Conservation (phyloP, 2,888 invertebrate species). For the Agriotes lineatus region DNA sequence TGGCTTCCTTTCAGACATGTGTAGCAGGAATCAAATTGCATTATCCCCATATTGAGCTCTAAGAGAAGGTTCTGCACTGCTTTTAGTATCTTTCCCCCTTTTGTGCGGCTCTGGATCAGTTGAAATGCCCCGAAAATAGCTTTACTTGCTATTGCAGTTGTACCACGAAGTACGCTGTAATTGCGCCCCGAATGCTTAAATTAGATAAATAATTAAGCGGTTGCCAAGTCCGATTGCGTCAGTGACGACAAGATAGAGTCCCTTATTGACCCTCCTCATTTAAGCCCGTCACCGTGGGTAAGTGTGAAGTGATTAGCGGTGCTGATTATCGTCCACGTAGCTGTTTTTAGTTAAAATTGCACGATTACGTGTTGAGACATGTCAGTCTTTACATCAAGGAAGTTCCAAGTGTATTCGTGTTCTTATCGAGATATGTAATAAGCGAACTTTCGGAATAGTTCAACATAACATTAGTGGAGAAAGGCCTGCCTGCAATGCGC, state of each 20-base stretch:
- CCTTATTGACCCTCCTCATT: neutral
- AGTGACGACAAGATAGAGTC: conserved; percentile 3
- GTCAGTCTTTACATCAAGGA: neutral
- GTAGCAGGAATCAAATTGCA: conserved; percentile 53
- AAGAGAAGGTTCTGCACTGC: conserved; percentile 49
- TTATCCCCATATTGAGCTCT: conserved; percentile 47
- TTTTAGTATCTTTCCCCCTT: conserved; percentile 47
- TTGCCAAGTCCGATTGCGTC: neutral
- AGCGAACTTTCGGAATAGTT: conserved; percentile 47
- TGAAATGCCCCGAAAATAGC: conserved; percentile 32
- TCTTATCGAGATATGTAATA: conserved; percentile 49
- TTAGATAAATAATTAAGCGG: conserved; percentile 23
- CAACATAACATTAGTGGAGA: conserved; percentile 42
- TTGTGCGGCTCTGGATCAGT: conserved; percentile 32
- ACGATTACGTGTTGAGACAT: too few species aligned
- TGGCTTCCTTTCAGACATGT: conserved; percentile 46
- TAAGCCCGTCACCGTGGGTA: neutral
- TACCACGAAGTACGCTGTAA: conserved; percentile 9
- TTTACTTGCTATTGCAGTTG: conserved; percentile 7
- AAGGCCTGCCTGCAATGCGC: conserved; percentile 47
- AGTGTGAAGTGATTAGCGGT: neutral
- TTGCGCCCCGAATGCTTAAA: conserved; percentile 1
- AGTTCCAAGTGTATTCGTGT: conserved; percentile 9
- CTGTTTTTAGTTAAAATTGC: neutral
- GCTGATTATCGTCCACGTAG: neutral